These are phyloP conservation scores for Diaphora mendica DNA, from an alignment of 2,888 invertebrate species.

Conservation along the genomic window DNA sequence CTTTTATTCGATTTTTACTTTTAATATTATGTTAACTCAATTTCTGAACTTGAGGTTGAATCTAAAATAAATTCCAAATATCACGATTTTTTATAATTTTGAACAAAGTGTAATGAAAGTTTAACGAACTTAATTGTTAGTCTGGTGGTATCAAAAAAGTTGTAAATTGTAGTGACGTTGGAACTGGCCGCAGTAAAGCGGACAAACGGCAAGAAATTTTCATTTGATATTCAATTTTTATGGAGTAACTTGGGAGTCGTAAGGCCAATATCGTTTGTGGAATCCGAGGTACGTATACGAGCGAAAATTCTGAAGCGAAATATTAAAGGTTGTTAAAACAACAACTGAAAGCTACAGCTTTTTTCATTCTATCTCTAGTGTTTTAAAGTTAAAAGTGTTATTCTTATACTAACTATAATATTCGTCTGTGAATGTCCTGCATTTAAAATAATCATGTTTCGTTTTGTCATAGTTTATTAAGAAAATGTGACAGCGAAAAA, in stretches of 20 bases:
- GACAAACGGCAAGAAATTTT: conserved; percentile 68
- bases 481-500: not conserved
- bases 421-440: not conserved
- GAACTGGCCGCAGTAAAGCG: conserved; percentile 64
- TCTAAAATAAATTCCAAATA: too few species aligned
- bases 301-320: conserved; percentile 20
- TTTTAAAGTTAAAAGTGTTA: not conserved
- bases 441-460: rapidly evolving
- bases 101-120: conserved; percentile 27
- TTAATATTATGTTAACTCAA: conserved; percentile 14
- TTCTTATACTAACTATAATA: not conserved
- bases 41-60: conserved; percentile 5
- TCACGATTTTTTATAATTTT: conserved; percentile 16
- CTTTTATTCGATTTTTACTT: not conserved
- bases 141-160: conserved; percentile 29
- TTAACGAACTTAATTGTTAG: conserved; percentile 30
- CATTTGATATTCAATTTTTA: conserved; percentile 74
- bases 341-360: not conserved
- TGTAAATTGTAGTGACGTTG: conserved; percentile 53
- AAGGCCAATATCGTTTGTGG: conserved; percentile 51
- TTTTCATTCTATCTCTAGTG: not conserved
- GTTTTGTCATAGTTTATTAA: not conserved
- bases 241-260: conserved; percentile 56
- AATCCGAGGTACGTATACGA: conserved; percentile 26
- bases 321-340: not conserved